Percentiles rank a stretch among this genome's conserved stretches.
Conservation (phyloP, 2,888 invertebrate genomes). For the Chymomyza amoena region DNA sequence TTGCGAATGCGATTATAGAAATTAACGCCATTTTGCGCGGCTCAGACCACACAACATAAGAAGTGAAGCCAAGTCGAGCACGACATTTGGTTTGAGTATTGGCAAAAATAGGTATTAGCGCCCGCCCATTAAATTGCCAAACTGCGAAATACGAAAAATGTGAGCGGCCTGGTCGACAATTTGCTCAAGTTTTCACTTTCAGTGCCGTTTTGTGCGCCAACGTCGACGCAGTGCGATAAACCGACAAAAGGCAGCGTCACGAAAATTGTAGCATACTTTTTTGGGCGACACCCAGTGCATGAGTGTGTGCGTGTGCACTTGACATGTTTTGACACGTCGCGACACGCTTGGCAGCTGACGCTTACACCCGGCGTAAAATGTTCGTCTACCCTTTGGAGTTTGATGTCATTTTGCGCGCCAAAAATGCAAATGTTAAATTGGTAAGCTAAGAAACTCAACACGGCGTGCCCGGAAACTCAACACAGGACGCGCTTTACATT, state of each 20-base stretch:
- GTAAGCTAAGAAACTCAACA: conserved; percentile 51
- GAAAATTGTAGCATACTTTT: conserved; percentile 57
- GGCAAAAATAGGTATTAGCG: conserved; percentile 5
- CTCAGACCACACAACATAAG: background rate
- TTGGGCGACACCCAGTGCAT: conserved; percentile 61
- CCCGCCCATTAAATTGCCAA: background rate
- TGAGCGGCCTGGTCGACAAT: conserved; percentile 21
- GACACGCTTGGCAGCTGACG: conserved; percentile 8
- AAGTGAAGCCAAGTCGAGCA: background rate
- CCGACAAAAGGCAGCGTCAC: conserved; percentile 25
- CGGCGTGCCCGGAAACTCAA: conserved; percentile 35
- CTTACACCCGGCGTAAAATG: conserved; percentile 32
- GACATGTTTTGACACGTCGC: conserved; percentile 67
- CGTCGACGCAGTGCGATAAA: conserved; percentile 47
- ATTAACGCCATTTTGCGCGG: background rate
- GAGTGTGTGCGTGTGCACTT: conserved; percentile 51
- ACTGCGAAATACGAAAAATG: background rate
- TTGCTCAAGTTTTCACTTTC: conserved; percentile 53
- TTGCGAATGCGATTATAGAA: background rate
- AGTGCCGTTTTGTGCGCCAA: conserved; percentile 51
- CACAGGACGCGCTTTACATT: conserved; percentile 22
- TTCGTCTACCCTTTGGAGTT: conserved; percentile 56
- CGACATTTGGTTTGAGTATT: conserved; percentile 16
- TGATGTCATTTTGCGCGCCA: conserved; percentile 65
- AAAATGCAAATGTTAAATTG: conserved; percentile 57